phyloP scores from a whole-genome alignment of 1,140 invertebrate species.

The Oppia nitens region DNA sequence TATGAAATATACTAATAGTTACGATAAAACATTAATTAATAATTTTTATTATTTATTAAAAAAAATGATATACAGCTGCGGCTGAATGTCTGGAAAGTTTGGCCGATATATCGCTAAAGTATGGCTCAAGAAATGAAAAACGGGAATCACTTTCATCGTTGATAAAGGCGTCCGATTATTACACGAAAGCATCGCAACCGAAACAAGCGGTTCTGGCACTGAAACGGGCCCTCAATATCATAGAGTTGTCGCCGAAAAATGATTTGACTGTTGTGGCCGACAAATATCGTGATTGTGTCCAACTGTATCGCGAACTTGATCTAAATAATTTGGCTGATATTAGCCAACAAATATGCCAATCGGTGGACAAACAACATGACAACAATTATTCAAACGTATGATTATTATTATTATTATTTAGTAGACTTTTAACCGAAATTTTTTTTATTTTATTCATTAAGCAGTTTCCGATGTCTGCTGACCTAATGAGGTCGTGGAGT shows the following conservation, averaged over 20 bases:
- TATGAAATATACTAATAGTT: no score
- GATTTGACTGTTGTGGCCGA: background rate
- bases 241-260: background rate
- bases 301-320: background rate
- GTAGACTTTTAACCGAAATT: no score
- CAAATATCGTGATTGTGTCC: background rate
- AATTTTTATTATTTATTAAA: no score
- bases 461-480: no score
- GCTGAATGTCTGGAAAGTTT: background rate
- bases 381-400: no score
- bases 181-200: background rate
- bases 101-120: background rate
- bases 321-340: background rate
- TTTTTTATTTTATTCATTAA: no score
- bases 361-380: background rate
- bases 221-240: background rate
- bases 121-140: background rate
- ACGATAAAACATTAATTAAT: no score
- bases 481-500: no score
- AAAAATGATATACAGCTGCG: no score
- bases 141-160: background rate
- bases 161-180: background rate
- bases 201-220: background rate
- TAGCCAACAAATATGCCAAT: background rate
- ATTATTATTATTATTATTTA: no score